Evolutionary conservation across 35 echinoderm and acorn worm species (phyloP).

Genomic region (Ophioderma brevispina): DNA sequence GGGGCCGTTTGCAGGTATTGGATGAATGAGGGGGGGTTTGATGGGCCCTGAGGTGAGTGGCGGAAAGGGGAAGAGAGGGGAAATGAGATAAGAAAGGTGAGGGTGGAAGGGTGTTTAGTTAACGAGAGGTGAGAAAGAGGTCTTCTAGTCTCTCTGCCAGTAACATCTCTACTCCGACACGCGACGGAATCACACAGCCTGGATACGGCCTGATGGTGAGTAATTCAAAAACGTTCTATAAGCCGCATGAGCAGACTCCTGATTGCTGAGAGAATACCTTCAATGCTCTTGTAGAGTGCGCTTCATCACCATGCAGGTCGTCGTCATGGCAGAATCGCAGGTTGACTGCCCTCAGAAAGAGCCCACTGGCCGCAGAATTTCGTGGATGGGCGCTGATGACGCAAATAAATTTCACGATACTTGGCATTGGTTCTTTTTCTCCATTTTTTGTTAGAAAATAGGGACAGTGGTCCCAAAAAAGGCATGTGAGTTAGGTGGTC

Average conservation of each 20-base stretch:
- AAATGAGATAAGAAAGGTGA: too few species aligned
- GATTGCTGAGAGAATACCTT: constrained; percentile 93
- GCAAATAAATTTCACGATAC: too few species aligned
- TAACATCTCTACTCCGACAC: constrained; percentile 92
- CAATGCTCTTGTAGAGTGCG: constrained; percentile 68
- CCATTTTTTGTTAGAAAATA: too few species aligned
- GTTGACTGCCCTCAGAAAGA: constrained; percentile 85
- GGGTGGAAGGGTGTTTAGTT: too few species aligned
- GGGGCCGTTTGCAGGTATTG: too few species aligned
- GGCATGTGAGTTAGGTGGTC: too few species aligned
- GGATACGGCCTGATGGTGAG: constrained; percentile 69
- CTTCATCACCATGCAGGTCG: constrained; percentile 78
- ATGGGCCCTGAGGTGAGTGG: too few species aligned
- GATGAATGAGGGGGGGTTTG: too few species aligned
- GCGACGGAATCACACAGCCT: constrained; percentile 66
- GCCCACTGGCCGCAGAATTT: constrained; percentile 90
- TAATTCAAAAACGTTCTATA: constrained; percentile 73
- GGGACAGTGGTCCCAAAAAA: too few species aligned
- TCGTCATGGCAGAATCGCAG: constrained; percentile 66
- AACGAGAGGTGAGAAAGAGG: too few species aligned
- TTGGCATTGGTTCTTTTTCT: too few species aligned
- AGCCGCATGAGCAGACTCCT: constrained; percentile 73
- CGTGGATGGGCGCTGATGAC: constrained; percentile 90
- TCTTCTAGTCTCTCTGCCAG: constrained; percentile 81
- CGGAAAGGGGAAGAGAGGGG: too few species aligned